phyloP scores from a whole-genome alignment of 2,113 vertebrate species.

The Fregetta grallaria region DNA sequence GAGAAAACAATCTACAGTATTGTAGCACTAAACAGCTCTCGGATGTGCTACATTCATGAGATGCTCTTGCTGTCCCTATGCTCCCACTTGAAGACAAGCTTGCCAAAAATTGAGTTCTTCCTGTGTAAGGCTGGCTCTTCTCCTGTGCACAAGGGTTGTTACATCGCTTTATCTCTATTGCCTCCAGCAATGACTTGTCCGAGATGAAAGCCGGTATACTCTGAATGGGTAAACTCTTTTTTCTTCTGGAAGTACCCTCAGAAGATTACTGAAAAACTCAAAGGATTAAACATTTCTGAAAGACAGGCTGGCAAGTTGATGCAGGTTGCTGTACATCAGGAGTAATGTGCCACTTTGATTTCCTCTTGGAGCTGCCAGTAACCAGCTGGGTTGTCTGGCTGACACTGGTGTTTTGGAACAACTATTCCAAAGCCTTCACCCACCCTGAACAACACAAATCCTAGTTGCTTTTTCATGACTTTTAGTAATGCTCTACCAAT shows the following conservation, averaged over 20 bases:
- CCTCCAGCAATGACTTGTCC: background rate
- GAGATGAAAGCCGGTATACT: background rate
- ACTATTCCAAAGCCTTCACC: background rate
- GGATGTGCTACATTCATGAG: background rate
- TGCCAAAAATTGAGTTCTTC: background rate
- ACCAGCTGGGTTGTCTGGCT: background rate
- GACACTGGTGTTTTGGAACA: background rate
- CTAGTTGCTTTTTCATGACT: background rate
- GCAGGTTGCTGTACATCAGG: background rate
- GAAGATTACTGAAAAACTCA: background rate
- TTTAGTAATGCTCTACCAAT: background rate
- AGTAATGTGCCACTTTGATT: background rate
- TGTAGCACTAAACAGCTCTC: background rate
- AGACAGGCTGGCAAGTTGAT: background rate
- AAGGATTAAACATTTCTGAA: background rate
- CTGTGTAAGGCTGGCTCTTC: background rate
- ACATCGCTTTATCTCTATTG: background rate
- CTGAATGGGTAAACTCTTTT: background rate
- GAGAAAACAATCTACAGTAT: background rate
- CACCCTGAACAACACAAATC: background rate
- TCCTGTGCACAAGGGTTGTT: background rate
- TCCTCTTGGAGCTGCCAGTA: background rate
- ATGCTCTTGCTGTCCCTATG: background rate
- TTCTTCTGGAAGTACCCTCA: background rate
- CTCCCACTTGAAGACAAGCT: background rate